phyloP scores from a whole-genome alignment of 2,113 vertebrate species.

The Erythrocercus mccallii region DNA sequence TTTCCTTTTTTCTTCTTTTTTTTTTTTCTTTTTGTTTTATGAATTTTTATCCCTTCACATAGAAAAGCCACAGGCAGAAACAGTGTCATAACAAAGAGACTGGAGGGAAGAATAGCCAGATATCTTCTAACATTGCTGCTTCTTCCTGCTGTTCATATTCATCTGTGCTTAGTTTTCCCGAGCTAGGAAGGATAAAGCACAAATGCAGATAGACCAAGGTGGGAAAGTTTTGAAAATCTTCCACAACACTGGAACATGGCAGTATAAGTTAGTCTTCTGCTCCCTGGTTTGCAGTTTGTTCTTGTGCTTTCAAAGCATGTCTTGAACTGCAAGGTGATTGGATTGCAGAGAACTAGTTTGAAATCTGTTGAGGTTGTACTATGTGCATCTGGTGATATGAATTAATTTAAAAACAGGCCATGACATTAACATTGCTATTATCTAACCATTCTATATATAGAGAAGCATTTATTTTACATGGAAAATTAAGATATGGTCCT shows the following conservation, averaged over 20 bases:
- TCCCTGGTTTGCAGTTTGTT: background rate
- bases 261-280: background rate
- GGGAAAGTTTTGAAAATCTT: background rate
- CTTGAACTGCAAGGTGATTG: background rate
- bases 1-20: background rate
- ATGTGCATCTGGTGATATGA: background rate
- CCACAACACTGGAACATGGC: background rate
- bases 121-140: background rate
- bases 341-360: background rate
- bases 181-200: background rate
- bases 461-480: background rate
- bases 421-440: background rate
- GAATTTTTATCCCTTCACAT: background rate
- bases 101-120: background rate
- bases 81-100: background rate
- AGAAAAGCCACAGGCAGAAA: background rate
- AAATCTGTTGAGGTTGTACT: background rate
- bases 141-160: background rate
- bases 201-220: background rate
- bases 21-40: background rate
- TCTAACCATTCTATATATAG: background rate
- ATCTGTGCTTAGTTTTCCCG: background rate
- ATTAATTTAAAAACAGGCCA: background rate
- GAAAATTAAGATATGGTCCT: background rate
- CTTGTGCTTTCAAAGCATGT: background rate